Percentiles rank a stretch among this genome's conserved stretches.
These are phyloP conservation scores for Dasyurus viverrinus DNA, from an alignment of 2,113 vertebrate genomes.

Conservation along the genomic window DNA sequence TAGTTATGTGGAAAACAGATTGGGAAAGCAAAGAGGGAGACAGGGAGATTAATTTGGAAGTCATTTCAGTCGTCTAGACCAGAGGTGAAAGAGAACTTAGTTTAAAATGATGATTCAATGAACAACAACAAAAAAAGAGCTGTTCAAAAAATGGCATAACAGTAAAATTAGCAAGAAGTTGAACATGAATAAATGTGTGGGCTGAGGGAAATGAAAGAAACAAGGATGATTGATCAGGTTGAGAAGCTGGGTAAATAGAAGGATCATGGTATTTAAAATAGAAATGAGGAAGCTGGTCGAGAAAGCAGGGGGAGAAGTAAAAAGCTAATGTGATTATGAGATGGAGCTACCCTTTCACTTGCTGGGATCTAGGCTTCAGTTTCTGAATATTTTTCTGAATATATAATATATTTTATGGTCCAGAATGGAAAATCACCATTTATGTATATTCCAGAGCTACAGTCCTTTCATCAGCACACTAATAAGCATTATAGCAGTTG, in stretches of 20 bases:
- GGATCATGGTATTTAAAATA: background rate
- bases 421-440: background rate
- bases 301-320: background rate
- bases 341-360: constrained; percentile 38
- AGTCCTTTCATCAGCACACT: background rate
- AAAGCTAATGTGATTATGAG: constrained; percentile 33
- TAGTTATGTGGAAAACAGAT: background rate
- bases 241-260: background rate
- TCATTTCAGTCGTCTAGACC: background rate
- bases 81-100: background rate
- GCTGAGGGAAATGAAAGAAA: background rate
- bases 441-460: background rate
- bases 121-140: background rate
- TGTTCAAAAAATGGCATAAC: background rate
- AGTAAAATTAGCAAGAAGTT: background rate
- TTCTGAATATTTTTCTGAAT: background rate
- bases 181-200: background rate
- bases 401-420: background rate
- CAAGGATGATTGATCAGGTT: background rate
- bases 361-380: background rate
- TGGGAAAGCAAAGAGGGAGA: background rate
- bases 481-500: background rate
- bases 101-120: background rate
- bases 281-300: background rate
- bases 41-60: background rate